A percentile compares a stretch with the other conserved stretches of the same genome.
These are phyloP conservation scores for Cranoglanis bouderius DNA, from an alignment of 2,113 vertebrate genomes.

Conservation along the genomic window DNA sequence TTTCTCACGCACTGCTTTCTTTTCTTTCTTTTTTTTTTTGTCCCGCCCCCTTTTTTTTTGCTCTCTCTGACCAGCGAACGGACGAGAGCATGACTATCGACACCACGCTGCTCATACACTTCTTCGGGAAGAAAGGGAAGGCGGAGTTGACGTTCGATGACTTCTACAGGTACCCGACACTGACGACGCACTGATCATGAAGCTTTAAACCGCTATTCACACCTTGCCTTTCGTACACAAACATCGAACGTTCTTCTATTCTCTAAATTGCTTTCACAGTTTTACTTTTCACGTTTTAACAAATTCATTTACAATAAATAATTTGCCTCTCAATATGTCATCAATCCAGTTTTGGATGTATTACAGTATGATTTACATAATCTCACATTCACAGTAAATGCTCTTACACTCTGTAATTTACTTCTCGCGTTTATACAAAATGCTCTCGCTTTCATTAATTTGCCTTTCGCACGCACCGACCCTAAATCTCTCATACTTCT, in stretches of 20 bases:
- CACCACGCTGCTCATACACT: slow-evolving; percentile 93
- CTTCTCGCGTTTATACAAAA: background rate
- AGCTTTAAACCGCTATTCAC: background rate
- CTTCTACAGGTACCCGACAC: slow-evolving; percentile 85
- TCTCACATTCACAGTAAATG: background rate
- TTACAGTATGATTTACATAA: background rate
- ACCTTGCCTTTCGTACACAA: background rate
- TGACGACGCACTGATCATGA: background rate
- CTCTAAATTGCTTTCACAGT: background rate
- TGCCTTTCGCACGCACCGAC: background rate
- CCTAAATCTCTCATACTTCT: background rate
- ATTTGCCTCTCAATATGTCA: background rate
- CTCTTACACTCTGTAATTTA: background rate
- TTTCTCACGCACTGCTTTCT: slow-evolving; percentile 42
- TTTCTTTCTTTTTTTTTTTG: slow-evolving; percentile 25
- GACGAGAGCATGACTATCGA: slow-evolving; percentile 88
- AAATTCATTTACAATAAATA: background rate
- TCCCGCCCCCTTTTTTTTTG: background rate
- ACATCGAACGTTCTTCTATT: background rate
- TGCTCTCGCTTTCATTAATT: background rate
- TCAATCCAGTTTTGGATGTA: background rate
- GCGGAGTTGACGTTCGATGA: slow-evolving; percentile 96
- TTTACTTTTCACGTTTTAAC: background rate
- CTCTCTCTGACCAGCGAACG: slow-evolving; percentile 75
- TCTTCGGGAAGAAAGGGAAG: slow-evolving; percentile 98